phyloP scores from a whole-genome alignment of 2,888 invertebrate genomes.

The Polia nebulosa region DNA sequence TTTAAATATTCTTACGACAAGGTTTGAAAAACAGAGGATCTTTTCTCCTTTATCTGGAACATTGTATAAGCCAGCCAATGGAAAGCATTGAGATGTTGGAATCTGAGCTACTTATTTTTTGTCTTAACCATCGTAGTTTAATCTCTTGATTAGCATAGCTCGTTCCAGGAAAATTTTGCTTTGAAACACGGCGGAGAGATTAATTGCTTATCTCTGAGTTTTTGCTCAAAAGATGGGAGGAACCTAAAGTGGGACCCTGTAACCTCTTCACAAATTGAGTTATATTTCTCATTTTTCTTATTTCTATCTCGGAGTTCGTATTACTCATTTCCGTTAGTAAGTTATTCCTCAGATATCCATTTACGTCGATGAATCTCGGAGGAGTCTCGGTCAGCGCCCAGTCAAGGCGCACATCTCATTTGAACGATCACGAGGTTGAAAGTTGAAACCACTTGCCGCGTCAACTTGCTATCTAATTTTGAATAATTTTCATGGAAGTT shows the following conservation, averaged over 20 bases:
- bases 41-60: not conserved
- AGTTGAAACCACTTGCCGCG: conserved; percentile 64
- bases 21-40: not conserved
- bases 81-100: conserved; percentile 14
- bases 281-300: conserved; percentile 48
- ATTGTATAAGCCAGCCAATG: conserved; percentile 1
- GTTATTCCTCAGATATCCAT: conserved; percentile 58
- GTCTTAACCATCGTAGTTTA: conserved; percentile 20
- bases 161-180: conserved; percentile 34
- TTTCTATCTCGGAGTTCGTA: conserved; percentile 47
- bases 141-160: conserved; percentile 43
- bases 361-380: conserved; percentile 56
- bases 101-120: conserved; percentile 12
- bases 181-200: conserved; percentile 40
- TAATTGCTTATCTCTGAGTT: conserved; percentile 48
- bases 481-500: conserved; percentile 61
- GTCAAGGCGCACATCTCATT: conserved; percentile 61
- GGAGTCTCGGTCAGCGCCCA: conserved; percentile 55
- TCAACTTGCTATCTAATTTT: conserved; percentile 50
- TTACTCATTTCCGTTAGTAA: conserved; percentile 60
- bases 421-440: conserved; percentile 63
- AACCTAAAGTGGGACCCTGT: conserved; percentile 32
- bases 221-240: conserved; percentile 30
- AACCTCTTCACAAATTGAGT: conserved; percentile 42
- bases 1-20: not conserved